A percentile compares a stretch with the other conserved stretches of the same genome.
phyloP scores from a whole-genome alignment of 2,888 invertebrate species.

The Polia nebulosa region DNA sequence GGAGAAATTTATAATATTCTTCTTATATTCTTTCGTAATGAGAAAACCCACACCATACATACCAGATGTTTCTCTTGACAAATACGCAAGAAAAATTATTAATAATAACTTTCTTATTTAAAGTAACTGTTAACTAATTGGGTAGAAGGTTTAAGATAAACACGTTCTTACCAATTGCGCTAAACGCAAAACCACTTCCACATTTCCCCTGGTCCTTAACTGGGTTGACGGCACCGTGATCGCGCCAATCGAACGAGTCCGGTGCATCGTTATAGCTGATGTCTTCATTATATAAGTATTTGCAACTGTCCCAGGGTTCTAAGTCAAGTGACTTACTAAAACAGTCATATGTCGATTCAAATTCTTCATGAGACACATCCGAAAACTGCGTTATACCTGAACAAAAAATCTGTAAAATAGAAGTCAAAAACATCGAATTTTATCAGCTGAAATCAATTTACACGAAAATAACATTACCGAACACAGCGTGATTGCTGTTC shows the following conservation, averaged over 20 bases:
- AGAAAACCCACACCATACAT: no score
- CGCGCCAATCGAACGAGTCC: conserved; percentile 93
- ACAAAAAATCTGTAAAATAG: background rate
- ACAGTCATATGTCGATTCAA: background rate
- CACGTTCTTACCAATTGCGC: conserved; percentile 58
- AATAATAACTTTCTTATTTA: no score
- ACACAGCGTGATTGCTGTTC: conserved; percentile 6
- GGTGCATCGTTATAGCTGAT: conserved; percentile 50
- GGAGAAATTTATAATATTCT: no score
- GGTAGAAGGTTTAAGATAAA: background rate
- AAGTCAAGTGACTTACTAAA: background rate
- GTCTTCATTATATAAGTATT: conserved; percentile 4
- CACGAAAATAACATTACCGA: conserved; percentile 27
- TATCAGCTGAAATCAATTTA: background rate
- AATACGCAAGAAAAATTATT: no score
- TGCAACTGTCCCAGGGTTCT: background rate
- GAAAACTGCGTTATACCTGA: conserved; percentile 50
- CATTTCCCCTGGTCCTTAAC: conserved; percentile 95
- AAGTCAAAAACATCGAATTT: no score
- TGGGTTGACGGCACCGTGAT: conserved; percentile 93
- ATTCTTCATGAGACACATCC: conserved; percentile 37
- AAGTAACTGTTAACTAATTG: background rate
- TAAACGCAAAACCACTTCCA: conserved; percentile 95
- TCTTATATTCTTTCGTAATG: no score
- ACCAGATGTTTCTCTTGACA: no score